Evolutionary conservation across 1,140 invertebrate genomes (phyloP).

Genomic region (Mizuhopecten yessoensis): DNA sequence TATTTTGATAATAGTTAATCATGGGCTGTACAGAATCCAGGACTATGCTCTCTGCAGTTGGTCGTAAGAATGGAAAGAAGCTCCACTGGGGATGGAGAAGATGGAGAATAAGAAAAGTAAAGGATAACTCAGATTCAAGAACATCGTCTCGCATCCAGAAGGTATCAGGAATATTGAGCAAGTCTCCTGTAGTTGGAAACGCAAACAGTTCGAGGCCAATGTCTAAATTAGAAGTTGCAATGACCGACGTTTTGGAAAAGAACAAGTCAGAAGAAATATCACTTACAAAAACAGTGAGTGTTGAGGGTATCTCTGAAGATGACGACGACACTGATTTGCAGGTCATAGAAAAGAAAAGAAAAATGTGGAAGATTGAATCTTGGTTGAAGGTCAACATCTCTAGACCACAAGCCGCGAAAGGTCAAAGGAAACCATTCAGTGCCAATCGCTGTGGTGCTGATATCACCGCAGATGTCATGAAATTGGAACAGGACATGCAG

Average conservation of each 20-base stretch:
- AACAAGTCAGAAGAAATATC: not conserved
- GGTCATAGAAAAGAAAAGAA: not conserved
- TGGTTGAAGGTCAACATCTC: not conserved
- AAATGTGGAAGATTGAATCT: slow-evolving; percentile 15
- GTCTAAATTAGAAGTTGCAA: not conserved
- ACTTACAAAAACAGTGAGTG: not conserved
- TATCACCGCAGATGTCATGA: not conserved
- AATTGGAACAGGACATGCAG: slow-evolving; percentile 37
- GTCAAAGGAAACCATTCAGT: not conserved
- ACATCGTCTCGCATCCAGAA: not conserved
- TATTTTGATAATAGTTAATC: not conserved
- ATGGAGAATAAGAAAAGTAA: slow-evolving; percentile 7
- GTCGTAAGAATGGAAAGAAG: not conserved
- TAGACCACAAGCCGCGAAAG: not conserved
- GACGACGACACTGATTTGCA: not conserved
- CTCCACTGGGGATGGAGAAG: not conserved
- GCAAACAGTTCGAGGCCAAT: not conserved
- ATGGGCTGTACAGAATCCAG: slow-evolving; percentile 14
- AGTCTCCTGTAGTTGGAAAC: not conserved
- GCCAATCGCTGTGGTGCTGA: not conserved
- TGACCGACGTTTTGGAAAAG: not conserved
- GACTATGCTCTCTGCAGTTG: not conserved
- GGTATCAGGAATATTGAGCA: not conserved
- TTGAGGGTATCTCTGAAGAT: not conserved
- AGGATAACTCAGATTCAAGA: not conserved